phyloP scores from a whole-genome alignment of 1,140 invertebrate genomes.

The Ceratosolen solmsi region DNA sequence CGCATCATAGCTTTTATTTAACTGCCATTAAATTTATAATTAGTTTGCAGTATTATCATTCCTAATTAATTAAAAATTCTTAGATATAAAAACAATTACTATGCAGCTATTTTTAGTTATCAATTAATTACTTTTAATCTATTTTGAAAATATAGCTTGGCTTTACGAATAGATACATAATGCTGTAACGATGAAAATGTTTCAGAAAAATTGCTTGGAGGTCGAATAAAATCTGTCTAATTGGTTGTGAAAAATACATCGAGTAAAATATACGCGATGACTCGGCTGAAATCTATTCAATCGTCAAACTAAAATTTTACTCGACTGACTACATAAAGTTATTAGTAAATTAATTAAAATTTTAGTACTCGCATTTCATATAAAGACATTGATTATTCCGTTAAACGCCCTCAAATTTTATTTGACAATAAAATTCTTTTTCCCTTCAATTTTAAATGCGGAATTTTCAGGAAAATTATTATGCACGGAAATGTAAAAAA shows the following conservation, averaged over 20 bases:
- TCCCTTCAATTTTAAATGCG: no score
- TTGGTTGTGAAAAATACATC: neutral
- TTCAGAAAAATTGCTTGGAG: neutral
- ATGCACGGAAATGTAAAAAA: no score
- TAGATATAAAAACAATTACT: neutral
- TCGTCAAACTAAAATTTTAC: neutral
- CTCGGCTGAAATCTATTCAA: neutral
- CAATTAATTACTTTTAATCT: neutral
- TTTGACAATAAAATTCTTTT: no score
- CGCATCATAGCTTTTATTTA: neutral
- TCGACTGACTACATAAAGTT: no score
- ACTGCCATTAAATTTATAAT: neutral
- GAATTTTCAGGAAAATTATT: no score
- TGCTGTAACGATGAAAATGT: neutral
- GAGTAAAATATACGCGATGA: neutral
- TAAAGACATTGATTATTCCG: no score
- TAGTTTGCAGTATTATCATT: neutral
- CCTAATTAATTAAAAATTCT: neutral
- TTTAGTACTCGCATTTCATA: no score
- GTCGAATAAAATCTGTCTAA: neutral
- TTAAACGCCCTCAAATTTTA: no score
- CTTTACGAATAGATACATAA: neutral
- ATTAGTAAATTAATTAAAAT: no score
- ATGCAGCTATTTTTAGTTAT: no score
- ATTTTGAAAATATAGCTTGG: neutral